phyloP scores from a whole-genome alignment of 2,888 invertebrate genomes.

The Hydropsyche betteni region DNA sequence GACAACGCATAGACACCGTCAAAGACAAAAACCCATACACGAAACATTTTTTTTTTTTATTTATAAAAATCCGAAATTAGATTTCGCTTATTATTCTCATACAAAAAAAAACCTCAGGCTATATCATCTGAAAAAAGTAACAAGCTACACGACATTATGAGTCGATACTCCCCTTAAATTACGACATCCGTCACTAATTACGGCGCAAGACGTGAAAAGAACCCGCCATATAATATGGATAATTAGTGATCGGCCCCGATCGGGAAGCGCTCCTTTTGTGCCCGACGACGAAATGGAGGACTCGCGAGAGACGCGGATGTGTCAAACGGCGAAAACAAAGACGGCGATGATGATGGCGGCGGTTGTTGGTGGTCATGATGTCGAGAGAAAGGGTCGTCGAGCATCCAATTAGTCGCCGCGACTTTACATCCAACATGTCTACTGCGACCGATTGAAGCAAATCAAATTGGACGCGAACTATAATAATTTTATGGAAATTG shows the following conservation, averaged over 20 bases:
- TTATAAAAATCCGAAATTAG: neutral
- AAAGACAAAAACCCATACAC: neutral
- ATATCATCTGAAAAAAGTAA: neutral
- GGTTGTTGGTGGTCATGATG: constrained; percentile 27
- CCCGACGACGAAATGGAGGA: neutral
- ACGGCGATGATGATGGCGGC: constrained; percentile 32
- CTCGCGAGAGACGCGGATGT: neutral
- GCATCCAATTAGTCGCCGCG: constrained; percentile 47
- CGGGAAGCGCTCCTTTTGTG: constrained; percentile 9
- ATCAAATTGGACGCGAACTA: constrained; percentile 49
- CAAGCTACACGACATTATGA: no score
- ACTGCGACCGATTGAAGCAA: constrained; percentile 23
- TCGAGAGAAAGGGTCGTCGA: constrained; percentile 35
- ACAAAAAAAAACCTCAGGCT: neutral
- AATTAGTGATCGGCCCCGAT: constrained; percentile 9
- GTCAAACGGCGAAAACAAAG: constrained; percentile 17
- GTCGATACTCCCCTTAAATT: constrained; percentile 15
- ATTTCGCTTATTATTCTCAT: neutral
- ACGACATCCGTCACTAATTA: constrained; percentile 23
- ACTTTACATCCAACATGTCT: constrained; percentile 24
- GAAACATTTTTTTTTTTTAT: neutral
- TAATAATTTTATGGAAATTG: neutral
- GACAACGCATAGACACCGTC: neutral
- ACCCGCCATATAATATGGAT: constrained; percentile 14
- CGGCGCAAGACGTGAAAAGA: constrained; percentile 8